Conservation (phyloP, 2,888 invertebrate species). For the Spatulosminthurus flaviceps region DNA sequence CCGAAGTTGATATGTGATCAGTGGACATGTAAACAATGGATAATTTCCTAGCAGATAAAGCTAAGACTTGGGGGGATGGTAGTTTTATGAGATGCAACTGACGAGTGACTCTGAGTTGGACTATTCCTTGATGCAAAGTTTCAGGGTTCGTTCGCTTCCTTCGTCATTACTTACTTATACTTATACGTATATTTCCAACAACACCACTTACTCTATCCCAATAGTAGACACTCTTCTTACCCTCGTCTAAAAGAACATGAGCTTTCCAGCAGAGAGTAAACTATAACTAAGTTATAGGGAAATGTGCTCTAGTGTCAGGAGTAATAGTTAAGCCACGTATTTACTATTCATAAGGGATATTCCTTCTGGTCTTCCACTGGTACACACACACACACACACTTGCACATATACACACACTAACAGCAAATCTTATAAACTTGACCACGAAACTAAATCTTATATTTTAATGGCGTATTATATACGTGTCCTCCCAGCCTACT, state of each 20-base stretch:
- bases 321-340: too few species aligned
- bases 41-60: slow-evolving; percentile 21
- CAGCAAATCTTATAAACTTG: too few species aligned
- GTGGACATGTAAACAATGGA: slow-evolving; percentile 28
- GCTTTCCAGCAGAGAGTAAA: too few species aligned
- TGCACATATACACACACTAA: too few species aligned
- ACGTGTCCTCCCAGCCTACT: too few species aligned
- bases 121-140: background rate
- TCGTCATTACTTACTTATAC: background rate
- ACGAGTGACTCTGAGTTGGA: slow-evolving; percentile 1
- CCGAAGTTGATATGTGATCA: background rate
- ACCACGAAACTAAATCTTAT: too few species aligned
- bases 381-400: too few species aligned
- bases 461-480: too few species aligned
- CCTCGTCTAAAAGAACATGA: background rate
- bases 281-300: too few species aligned
- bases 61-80: slow-evolving; percentile 16
- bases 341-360: too few species aligned
- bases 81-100: slow-evolving; percentile 24
- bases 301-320: too few species aligned
- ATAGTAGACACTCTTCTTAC: background rate
- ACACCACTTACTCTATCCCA: background rate
- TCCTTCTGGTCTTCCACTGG: too few species aligned
- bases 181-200: background rate
- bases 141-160: background rate